Base-by-base conservation (phyloP, 2,888 invertebrate species). In the Sclerodermus sp. region DNA sequence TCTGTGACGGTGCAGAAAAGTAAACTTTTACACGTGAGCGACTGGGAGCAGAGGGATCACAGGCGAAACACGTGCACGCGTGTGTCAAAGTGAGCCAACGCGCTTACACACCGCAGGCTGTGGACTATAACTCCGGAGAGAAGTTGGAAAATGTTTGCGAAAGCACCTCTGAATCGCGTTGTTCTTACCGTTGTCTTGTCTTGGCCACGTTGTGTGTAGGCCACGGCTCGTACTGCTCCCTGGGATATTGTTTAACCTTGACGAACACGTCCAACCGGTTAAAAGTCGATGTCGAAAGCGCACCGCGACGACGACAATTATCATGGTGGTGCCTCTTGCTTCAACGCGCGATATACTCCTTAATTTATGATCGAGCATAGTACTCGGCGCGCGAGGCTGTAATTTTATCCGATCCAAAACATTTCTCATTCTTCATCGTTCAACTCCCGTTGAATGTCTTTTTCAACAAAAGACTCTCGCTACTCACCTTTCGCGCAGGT, bases 41-140 rank as follows among this genome's bases (percentile, higher is more conserved):
- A 36, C n/a, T n/a, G 23, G 8, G 23, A 5, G 4, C 8, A 23
- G 23, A 23, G 23, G 32, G 52, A 42, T 47, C 56, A 53, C 61
- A 23, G 23, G 53, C 59, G 57, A 60, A 55, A 57, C 66, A 65
- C 65, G 64, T 65, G 65, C 57, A 60, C 54, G 56, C 64, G 66
- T 64, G 61, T 62, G 61, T 61, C 55, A 59, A 52, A 58, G 52
- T 52, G 18, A 6, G 23, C 8, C 23, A 23, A 8, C 23, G 8
- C 23, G 23, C 3, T 8, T 23, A 8, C 23, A 3, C 8, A 23
- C 4, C 23, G 3, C 23, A 8, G 23, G 23, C 23, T 23, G 8
- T 8, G 4, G 23, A n/a, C 23, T 23, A 23, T 23, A 8, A 23
- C 8, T 52, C 45, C 56, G 44, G 47, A 51, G 55, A 61, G 60